Base-by-base conservation (phyloP, 2,888 invertebrate species). In the Agrochola macilenta region DNA sequence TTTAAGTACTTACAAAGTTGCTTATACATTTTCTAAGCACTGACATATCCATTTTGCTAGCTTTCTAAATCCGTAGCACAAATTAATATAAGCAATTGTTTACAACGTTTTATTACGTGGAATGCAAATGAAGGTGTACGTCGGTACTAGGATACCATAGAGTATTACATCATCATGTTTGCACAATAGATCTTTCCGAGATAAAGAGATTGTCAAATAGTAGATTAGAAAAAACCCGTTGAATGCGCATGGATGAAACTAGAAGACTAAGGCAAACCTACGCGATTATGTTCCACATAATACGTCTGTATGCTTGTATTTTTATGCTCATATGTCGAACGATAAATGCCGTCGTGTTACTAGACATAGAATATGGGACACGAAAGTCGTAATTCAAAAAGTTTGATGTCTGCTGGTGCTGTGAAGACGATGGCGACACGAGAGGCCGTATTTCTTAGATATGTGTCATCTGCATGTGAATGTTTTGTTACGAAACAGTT, bases 21-120 rank as follows among this genome's bases (percentile, higher is more conserved):
- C 93, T 95, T 78, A 96, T 95, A 79, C 93, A 93, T 89, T 92
- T 94, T 70, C 96, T 95, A 86, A 96, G 92, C 76, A 96, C 89
- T 30, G 94, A 92, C 69, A 96, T 88, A 93, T 96, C 96, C 96
- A 96, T 96, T 63, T 88, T 89, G 46, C 5, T 70, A 68, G 61
- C 17, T 77, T 72, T 79, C 76, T 78, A 60, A 49, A 65, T 78
- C 72, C 69, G 79, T 64, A 60, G 26, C 66, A 74, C 71, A 76
- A 74, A 79, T 80, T 80, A 80, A 83, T 80, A 26, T 66, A 76
- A 69, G 70, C 70, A 64, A 77, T 74, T 57, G 78, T 74, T 80
- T 73, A 74, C 74, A 65, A 73, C 39, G 69, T 61, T 79, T 78
- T 78, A 79, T 74, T 65, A 70, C 78, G 2, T 69, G 23, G 43